Evolutionary conservation across 2,797 vertebrate genomes (phyloP), one percentile per base, ranked within the genome.

Genomic region (Ctenosaura bakeri): DNA sequence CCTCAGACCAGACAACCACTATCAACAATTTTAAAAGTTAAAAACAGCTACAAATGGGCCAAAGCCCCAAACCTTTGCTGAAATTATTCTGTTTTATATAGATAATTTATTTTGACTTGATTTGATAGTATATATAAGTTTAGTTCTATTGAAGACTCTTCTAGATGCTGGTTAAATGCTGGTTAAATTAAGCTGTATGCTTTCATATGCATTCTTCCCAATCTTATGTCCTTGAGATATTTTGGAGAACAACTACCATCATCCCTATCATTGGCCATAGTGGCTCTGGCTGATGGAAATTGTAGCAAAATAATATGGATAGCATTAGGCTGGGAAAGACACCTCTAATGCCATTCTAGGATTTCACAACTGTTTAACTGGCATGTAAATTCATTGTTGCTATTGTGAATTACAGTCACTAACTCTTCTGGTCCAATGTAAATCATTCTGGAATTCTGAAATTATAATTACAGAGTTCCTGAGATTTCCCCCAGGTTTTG

Each of bases 401-500:
- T 16, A 3, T 26, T 76, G 26, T 4, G 26, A 38, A 59, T 35
- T 76, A 76, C 74, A 86, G 2, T 54, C 24, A 59, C 24, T 42
- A 69, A 69, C 29, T 42, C 46, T 42, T 86, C 71, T 86, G 71
- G 16, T 59, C 29, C 24, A 56, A 59, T 26, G 9, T 26, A 35
- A 76, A 74, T 56, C 38, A 86, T 56, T 76, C 56, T 35, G 71
- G 81, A 86, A 86, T 76, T 86, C 54, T 56, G 12, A 38, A 71
- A 59, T 56, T 38, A 74, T 86, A 86, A 74, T 56, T 86, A 73
- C n/a, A 26, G 20, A 26, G 52, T 26, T 74, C 52, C 52, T 86
- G 73, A 42, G 13, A 76, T 59, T 76, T 73, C 9, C n/a, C 69
- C 35, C 35, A 64, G 24, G 50, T 76, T 86, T 76, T 76, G 84